Evolutionary conservation across 2,888 invertebrate species (phyloP), one percentile per base, ranked within the genome.

Genomic region (Rhodophaea formosa): DNA sequence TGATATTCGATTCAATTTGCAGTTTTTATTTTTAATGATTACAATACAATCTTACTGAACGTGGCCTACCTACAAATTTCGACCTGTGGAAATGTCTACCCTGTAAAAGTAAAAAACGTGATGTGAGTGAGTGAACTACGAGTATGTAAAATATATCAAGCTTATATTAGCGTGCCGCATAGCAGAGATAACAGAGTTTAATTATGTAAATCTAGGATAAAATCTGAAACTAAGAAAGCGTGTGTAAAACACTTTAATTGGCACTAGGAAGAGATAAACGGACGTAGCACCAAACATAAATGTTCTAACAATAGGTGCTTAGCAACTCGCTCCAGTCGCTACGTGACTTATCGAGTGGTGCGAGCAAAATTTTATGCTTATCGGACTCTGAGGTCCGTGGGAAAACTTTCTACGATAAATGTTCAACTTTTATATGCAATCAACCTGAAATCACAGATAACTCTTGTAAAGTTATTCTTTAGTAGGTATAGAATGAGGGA

Each of bases 351-450:
- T 32, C 32, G 32, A 49, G 49, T 49, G 32, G 49, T 10, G 10
- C 35, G 51, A 15, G 51, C 8, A 32, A 51, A 51, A 51, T 51
- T 47, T 51, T 51, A 51, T 35, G 51, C 51, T 51, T 51, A 51
- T 51, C 51, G 51, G 35, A 39, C 35, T 39, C 35, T 35, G 35
- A 5, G 35, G 39, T 35, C 32, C 51, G 51, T 17, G 51, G 17
- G 35, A 35, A 32, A 49, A 49, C 49, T 30, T n/a, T 49, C 47
- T 51, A 35, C 35, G 3, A 46, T 17, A 17, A 17, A 23, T n/a
- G 46, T n/a, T 12, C 10, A 51, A 51, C 35, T 51, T 51, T 39
- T 16, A 7, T 17, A 51, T 35, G 35, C 17, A 51, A 51, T 35
- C 7, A 51, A 35, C 35, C 3, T 32, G 15, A 32, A 49, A 5